Base-by-base conservation (phyloP, 1,140 invertebrate species). In the Heliconius nattereri region DNA sequence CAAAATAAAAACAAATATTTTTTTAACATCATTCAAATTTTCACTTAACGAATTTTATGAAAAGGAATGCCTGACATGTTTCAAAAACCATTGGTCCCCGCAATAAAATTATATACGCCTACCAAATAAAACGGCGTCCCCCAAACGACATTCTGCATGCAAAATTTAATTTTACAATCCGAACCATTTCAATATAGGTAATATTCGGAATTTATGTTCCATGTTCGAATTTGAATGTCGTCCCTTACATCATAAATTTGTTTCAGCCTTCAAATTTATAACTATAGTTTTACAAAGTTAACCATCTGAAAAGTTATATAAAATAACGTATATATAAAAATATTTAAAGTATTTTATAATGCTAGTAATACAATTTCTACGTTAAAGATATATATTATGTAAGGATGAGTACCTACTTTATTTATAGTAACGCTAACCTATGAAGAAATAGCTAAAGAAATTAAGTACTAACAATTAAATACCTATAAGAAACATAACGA, bases 81-180 rank as follows among this genome's bases (percentile, higher is more conserved):
- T 92, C 85, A 89, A 89, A 87, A 92, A 91, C 90, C 91, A 90
- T 93, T 91, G 92, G 92, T 91, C 92, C 89, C 86, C 84, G 90
- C 92, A 92, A 93, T 94, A 94, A 94, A 94, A 94, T 94, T 94
- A 94, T 94, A 94, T 93, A 93, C 93, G 92, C 92, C 92, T 93
- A 90, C 93, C 89, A 92, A 94, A 94, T 94, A 94, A 92, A 90
- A 84, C 85, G 82, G 76, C 78, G 87, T 88, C 90, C 90, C 90
- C 90, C 88, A 84, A 82, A 79, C 86, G 87, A 81, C 87, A 87
- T 91, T 92, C 87, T 92, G 92, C 92, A 94, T 94, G 90, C 92
- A 91, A 92, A 94, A 94, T 94, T 94, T 89, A 94, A 94, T 94
- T 94, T 94, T 92, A 92, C 86, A 92, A 91, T 91, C 90, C 90